phyloP scores from a whole-genome alignment of 2,888 invertebrate genomes.

The Ennomos fuscantarius region DNA sequence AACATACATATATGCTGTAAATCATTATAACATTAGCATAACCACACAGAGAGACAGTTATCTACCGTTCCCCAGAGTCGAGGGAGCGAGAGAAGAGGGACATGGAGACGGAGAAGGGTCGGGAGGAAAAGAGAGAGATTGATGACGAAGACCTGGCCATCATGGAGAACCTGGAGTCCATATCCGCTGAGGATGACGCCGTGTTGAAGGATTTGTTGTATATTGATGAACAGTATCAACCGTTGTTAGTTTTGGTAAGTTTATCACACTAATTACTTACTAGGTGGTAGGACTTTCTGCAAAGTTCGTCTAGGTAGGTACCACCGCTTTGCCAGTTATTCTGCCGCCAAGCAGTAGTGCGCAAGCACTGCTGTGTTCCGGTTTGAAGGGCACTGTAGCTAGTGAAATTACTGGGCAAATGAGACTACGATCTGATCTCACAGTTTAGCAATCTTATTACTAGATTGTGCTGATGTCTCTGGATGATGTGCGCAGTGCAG shows the following conservation, averaged over 20 bases:
- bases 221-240: constrained; percentile 66
- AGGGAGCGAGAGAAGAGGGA: constrained; percentile 46
- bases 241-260: constrained; percentile 56
- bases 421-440: too few species aligned
- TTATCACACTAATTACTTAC: not conserved
- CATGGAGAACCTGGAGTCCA: constrained; percentile 38
- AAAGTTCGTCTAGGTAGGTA: too few species aligned
- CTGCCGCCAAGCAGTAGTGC: too few species aligned
- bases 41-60: constrained; percentile 22
- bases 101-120: constrained; percentile 33
- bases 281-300: too few species aligned
- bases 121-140: constrained; percentile 39
- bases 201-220: constrained; percentile 61
- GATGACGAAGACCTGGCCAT: constrained; percentile 39
- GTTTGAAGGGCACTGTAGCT: too few species aligned
- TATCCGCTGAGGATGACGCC: constrained; percentile 58
- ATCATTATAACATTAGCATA: not conserved
- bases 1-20: not conserved
- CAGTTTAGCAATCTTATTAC: too few species aligned
- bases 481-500: too few species aligned
- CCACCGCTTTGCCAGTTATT: too few species aligned
- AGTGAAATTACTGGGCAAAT: too few species aligned
- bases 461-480: too few species aligned
- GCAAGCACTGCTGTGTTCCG: too few species aligned
- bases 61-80: constrained; percentile 40